phyloP scores from a whole-genome alignment of 92 coral and sea anemone genomes.

The Actinernus sp. region DNA sequence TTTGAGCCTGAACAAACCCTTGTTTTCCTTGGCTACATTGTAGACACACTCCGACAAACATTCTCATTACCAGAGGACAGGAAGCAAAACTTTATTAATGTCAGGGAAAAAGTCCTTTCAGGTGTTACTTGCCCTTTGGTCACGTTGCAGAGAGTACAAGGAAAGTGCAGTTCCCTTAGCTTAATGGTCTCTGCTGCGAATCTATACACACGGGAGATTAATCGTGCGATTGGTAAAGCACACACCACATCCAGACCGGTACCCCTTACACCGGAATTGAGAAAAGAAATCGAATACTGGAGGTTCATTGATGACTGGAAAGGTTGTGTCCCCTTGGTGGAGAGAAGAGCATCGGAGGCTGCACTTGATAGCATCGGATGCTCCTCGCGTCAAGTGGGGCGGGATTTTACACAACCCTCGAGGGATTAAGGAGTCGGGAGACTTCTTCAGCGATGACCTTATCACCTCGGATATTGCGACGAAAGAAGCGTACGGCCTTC shows the following conservation, averaged over 20 bases:
- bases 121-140: neutral
- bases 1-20: neutral
- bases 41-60: constrained; percentile 10
- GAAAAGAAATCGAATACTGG: constrained; percentile 10
- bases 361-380: neutral
- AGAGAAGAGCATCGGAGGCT: constrained; percentile 11
- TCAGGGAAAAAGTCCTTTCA: neutral
- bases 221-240: neutral
- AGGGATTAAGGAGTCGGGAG: neutral
- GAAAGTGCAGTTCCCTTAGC: constrained; percentile 3
- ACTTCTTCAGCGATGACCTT: constrained; percentile 4
- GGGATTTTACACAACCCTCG: neutral
- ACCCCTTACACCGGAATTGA: neutral
- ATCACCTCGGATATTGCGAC: constrained; percentile 9
- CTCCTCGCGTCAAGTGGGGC: constrained; percentile 8
- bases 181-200: constrained; percentile 22
- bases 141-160: neutral
- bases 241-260: neutral
- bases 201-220: constrained; percentile 16
- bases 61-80: constrained; percentile 17
- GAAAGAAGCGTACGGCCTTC: constrained; percentile 5
- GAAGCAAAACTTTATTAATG: constrained; percentile 1
- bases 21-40: constrained; percentile 5
- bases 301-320: constrained; percentile 14
- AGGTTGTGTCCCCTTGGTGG: constrained; percentile 17